Evolutionary conservation across 2,113 vertebrate species (phyloP).

Genomic region (Oreochromis aureus): DNA sequence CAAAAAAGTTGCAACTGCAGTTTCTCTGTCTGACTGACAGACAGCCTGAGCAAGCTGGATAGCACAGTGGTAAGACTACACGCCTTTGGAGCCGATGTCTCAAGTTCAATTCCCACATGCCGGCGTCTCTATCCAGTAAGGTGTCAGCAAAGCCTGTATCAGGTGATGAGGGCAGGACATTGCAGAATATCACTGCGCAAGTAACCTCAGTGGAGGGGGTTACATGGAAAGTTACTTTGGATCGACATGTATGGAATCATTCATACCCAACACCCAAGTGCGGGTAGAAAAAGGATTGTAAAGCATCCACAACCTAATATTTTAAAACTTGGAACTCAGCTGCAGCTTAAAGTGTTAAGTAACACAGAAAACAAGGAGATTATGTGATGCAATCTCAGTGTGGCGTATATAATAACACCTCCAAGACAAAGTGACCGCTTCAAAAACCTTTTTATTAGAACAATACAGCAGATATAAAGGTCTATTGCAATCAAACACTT

Average conservation of each 20-base stretch:
- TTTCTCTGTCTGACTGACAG: not conserved
- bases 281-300: not conserved
- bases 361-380: not conserved
- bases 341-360: not conserved
- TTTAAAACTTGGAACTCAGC: not conserved
- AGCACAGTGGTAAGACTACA: not conserved
- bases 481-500: conserved; percentile 69
- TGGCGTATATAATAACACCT: not conserved
- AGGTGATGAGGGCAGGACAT: not conserved
- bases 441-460: conserved; percentile 66
- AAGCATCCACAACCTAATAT: not conserved
- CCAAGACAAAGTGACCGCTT: not conserved
- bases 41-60: not conserved
- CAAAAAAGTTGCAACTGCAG: not conserved
- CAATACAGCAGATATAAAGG: conserved; percentile 75
- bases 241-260: not conserved
- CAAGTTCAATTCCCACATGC: not conserved
- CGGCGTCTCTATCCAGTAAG: fast-evolving
- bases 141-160: not conserved
- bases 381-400: not conserved
- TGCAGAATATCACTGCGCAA: not conserved
- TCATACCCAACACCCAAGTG: not conserved
- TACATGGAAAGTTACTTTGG: not conserved
- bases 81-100: fast-evolving
- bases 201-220: not conserved